These are phyloP conservation scores for Asarcornis scutulata DNA, from an alignment of 2,113 vertebrate genomes.

Conservation along the genomic window DNA sequence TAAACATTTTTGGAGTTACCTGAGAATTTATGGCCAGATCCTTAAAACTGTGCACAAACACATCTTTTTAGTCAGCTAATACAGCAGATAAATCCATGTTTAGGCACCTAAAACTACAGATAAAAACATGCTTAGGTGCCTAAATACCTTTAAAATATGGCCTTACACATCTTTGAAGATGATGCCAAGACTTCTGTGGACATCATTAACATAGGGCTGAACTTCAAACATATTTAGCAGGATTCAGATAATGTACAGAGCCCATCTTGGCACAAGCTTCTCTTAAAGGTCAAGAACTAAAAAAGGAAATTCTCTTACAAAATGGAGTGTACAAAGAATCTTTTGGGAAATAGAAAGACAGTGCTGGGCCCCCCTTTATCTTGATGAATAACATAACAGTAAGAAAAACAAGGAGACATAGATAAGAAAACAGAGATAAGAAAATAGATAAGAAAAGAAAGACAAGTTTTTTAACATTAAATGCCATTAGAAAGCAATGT, in stretches of 20 bases:
- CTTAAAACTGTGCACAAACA: slow-evolving; percentile 47
- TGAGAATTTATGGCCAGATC: slow-evolving; percentile 58
- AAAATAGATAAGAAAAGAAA: slow-evolving; percentile 40
- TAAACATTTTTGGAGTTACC: slow-evolving; percentile 31
- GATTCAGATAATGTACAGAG: slow-evolving; percentile 53
- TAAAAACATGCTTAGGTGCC: slow-evolving; percentile 63
- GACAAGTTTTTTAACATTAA: neutral
- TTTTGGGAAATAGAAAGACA: slow-evolving; percentile 43
- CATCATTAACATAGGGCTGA: neutral
- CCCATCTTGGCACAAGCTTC: slow-evolving; percentile 26
- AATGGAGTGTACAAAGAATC: slow-evolving; percentile 12
- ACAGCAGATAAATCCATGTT: slow-evolving; percentile 52
- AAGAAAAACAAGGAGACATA: slow-evolving; percentile 50
- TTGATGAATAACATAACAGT: slow-evolving; percentile 44
- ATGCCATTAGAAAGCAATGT: slow-evolving; percentile 23
- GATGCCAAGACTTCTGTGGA: slow-evolving; percentile 64
- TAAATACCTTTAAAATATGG: slow-evolving; percentile 66
- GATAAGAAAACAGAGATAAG: slow-evolving; percentile 51
- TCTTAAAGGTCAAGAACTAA: slow-evolving; percentile 62
- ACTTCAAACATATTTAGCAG: slow-evolving; percentile 44
- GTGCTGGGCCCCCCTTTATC: slow-evolving; percentile 24
- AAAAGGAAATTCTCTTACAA: slow-evolving; percentile 61
- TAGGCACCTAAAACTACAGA: slow-evolving; percentile 58
- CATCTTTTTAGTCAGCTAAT: slow-evolving; percentile 41
- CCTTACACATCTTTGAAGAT: slow-evolving; percentile 41